phyloP scores from a whole-genome alignment of 2,797 vertebrate species.

The Somateria mollissima region DNA sequence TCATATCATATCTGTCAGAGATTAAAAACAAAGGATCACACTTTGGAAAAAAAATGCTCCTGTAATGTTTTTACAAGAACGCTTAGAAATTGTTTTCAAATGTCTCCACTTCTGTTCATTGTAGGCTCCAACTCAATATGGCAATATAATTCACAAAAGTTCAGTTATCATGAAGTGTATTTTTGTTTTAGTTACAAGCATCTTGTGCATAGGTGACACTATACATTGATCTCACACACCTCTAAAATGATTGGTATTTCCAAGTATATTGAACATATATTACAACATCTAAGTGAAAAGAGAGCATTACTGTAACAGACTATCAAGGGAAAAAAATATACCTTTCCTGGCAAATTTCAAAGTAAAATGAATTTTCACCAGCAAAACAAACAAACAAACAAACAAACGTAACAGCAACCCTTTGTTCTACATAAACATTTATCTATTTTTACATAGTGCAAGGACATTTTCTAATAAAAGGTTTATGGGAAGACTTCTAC shows the following conservation, averaged over 20 bases:
- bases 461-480: not conserved
- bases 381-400: not conserved
- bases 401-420: not conserved
- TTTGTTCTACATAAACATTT: not conserved
- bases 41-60: not conserved
- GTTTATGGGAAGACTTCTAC: not conserved
- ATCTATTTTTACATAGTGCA: not conserved
- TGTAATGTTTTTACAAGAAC: not conserved
- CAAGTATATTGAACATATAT: accelerated
- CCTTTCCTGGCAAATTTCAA: not conserved
- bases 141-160: not conserved
- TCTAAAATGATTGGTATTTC: not conserved
- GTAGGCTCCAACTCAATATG: not conserved
- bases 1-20: conserved; percentile 89
- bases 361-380: not conserved
- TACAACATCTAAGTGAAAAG: not conserved
- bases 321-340: not conserved
- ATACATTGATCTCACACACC: not conserved
- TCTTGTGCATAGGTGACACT: not conserved
- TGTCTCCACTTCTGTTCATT: not conserved
- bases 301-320: not conserved
- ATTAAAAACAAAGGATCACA: conserved; percentile 7
- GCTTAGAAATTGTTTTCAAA: not conserved
- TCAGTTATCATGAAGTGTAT: not conserved
- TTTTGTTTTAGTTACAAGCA: not conserved